Conservation (phyloP, 2,797 vertebrate genomes). For the Pseudomugil gertrudae region DNA sequence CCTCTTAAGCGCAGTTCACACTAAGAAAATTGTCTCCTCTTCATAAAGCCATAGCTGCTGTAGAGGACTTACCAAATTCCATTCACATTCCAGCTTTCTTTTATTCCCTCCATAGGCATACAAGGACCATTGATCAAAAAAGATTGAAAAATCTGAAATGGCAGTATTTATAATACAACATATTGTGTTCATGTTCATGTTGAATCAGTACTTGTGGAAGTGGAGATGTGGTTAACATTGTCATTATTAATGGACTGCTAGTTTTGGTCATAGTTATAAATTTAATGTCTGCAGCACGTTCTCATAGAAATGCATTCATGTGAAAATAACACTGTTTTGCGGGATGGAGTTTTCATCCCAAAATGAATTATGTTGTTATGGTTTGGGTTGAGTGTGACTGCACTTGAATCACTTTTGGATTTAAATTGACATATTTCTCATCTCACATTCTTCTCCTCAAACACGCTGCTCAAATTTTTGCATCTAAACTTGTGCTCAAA, state of each 20-base stretch:
- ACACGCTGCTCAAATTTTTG: neutral
- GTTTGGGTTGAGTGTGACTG: constrained; percentile 4
- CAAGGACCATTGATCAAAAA: constrained; percentile 53
- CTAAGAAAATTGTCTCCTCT: constrained; percentile 15
- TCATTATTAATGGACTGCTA: constrained; percentile 25
- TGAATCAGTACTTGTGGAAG: constrained; percentile 34
- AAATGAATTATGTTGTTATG: constrained; percentile 8
- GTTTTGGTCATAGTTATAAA: constrained; percentile 30
- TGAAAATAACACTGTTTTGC: neutral
- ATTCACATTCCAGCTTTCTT: constrained; percentile 31
- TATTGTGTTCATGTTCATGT: constrained; percentile 27
- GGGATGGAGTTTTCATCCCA: neutral
- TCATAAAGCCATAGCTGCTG: neutral
- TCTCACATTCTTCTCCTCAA: too few relatives aligned
- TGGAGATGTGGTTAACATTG: constrained; percentile 34
- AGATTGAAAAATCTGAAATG: constrained; percentile 29
- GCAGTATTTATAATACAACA: constrained; percentile 26
- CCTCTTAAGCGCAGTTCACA: constrained; percentile 33
- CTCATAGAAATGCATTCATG: neutral
- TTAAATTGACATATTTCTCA: neutral
- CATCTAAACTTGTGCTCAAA: too few relatives aligned
- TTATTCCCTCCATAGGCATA: constrained; percentile 38
- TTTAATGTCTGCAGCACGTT: constrained; percentile 20
- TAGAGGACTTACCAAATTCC: constrained; percentile 27
- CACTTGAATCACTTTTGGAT: neutral